phyloP scores from a whole-genome alignment of 1,140 invertebrate species.

The Archivesica marissinica region DNA sequence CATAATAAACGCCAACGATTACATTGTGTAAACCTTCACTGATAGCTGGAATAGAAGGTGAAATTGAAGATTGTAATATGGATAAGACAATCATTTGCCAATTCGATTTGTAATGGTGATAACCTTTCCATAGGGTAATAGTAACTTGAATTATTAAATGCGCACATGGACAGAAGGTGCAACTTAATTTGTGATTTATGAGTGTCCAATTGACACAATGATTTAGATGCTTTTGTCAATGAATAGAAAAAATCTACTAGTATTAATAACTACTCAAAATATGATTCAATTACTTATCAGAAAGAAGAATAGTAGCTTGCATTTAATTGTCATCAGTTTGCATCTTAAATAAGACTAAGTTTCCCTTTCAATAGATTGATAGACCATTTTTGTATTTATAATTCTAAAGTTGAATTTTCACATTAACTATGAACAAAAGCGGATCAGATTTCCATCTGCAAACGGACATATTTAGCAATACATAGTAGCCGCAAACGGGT shows the following conservation, averaged over 20 bases:
- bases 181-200: not conserved
- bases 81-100: not conserved
- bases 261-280: not conserved
- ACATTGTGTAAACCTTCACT: not conserved
- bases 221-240: slow-evolving; percentile 9
- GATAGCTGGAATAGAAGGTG: not conserved
- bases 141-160: slow-evolving; percentile 5
- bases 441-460: not conserved
- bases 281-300: not conserved
- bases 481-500: too few species aligned
- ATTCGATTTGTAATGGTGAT: slow-evolving; percentile 5
- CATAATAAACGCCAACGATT: not conserved
- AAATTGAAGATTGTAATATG: not conserved
- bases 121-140: not conserved
- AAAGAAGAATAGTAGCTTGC: not conserved
- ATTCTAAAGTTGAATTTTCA: not conserved
- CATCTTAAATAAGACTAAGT: slow-evolving; percentile 21
- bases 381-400: not conserved
- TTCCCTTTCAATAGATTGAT: slow-evolving; percentile 11
- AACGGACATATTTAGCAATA: not conserved
- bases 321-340: not conserved
- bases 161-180: not conserved
- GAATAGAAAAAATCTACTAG: not conserved
- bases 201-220: not conserved
- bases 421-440: slow-evolving; percentile 8